Conservation (phyloP, 2,113 vertebrate species). For the Nematolebias whitei region DNA sequence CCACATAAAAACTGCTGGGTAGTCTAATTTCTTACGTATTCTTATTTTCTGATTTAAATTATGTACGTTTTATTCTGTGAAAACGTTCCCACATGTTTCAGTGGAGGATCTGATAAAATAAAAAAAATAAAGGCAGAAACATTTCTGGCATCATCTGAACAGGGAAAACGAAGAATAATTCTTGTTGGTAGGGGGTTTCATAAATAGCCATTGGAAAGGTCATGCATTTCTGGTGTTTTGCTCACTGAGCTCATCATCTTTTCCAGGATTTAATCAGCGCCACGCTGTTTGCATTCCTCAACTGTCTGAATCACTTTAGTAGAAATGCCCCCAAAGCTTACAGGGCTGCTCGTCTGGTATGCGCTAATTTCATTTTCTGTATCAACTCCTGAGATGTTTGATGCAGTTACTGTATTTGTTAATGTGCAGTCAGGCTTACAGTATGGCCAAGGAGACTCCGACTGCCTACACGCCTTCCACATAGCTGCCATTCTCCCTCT, state of each 20-base stretch:
- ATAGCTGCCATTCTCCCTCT: conserved; percentile 18
- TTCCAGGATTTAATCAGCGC: background rate
- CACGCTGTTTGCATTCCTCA: background rate
- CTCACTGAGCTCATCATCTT: background rate
- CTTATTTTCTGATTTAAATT: background rate
- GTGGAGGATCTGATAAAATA: background rate
- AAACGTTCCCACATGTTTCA: background rate
- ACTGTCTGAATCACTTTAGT: background rate
- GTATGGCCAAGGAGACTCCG: background rate
- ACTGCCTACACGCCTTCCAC: background rate
- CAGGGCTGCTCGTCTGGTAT: background rate
- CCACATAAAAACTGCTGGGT: background rate
- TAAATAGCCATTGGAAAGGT: conserved; percentile 26
- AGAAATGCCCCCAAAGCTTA: background rate
- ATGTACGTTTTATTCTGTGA: background rate
- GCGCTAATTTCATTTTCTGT: conserved; percentile 8
- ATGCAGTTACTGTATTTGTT: background rate
- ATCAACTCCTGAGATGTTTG: background rate
- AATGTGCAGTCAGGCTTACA: background rate
- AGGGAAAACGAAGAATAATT: conserved; percentile 3
- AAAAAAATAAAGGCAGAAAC: background rate
- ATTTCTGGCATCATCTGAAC: conserved; percentile 15
- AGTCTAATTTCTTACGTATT: fast-evolving
- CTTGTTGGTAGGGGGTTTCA: conserved; percentile 6
- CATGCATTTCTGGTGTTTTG: conserved; percentile 6